Evolutionary conservation across 2,113 vertebrate species (phyloP).

Genomic region (Acrocephalus kingi): DNA sequence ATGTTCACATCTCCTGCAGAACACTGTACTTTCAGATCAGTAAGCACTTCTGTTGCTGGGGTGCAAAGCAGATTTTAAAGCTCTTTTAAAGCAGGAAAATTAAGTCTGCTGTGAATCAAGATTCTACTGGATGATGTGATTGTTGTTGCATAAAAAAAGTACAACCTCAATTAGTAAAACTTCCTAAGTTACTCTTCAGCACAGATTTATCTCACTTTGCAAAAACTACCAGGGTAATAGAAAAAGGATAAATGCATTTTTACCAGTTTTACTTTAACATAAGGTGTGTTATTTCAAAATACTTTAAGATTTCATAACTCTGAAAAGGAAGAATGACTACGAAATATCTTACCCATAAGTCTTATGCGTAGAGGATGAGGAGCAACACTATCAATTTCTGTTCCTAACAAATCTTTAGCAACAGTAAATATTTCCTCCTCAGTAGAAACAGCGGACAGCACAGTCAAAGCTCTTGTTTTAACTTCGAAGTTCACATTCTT

Average conservation of each 20-base stretch:
- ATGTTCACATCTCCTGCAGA: neutral
- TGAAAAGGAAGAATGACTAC: slow-evolving; percentile 19
- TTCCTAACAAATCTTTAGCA: slow-evolving; percentile 90
- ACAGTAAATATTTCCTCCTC: slow-evolving; percentile 90
- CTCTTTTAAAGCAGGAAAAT: neutral
- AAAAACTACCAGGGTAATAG: neutral
- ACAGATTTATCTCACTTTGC: neutral
- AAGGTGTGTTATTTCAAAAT: neutral
- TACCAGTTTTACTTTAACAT: neutral
- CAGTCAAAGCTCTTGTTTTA: slow-evolving; percentile 87
- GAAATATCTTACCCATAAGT: slow-evolving; percentile 89
- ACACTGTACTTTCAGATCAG: neutral
- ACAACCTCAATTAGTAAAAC: neutral
- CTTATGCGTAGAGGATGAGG: slow-evolving; percentile 89
- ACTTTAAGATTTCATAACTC: neutral
- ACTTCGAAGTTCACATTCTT: slow-evolving; percentile 98
- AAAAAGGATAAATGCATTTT: neutral
- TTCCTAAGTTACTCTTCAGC: neutral
- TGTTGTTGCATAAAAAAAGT: neutral
- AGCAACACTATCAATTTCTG: slow-evolving; percentile 85
- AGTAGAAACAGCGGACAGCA: slow-evolving; percentile 82
- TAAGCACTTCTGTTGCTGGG: neutral
- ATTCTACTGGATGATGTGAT: neutral
- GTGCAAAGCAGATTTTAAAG: neutral
- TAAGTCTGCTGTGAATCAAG: neutral